A percentile compares a stretch with the other conserved stretches of the same genome.
Evolutionary conservation across 1,140 invertebrate genomes (phyloP).

Genomic region (Macrosteles quadrilineatus): DNA sequence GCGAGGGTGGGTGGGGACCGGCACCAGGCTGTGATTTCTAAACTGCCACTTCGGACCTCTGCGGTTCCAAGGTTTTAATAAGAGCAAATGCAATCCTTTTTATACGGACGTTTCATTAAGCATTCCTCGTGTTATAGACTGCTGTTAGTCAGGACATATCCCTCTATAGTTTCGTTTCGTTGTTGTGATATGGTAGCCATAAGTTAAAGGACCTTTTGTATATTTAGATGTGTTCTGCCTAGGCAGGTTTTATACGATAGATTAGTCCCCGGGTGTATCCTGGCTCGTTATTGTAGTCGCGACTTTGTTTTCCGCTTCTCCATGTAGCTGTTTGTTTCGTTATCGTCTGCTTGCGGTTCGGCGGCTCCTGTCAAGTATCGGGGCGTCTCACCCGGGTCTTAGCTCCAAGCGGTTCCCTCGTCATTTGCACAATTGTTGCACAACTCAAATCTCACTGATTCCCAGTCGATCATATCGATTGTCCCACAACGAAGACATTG

Average conservation of each 20-base stretch:
- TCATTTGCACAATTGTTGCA: too few species aligned
- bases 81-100: constrained; percentile 20
- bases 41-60: constrained; percentile 15
- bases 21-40: constrained; percentile 24
- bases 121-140: constrained; percentile 32
- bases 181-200: constrained; percentile 40
- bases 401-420: too few species aligned
- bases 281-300: constrained; percentile 32
- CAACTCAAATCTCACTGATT: too few species aligned
- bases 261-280: neutral
- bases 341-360: too few species aligned
- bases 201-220: constrained; percentile 39
- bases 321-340: neutral
- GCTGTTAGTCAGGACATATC: constrained; percentile 34
- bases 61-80: constrained; percentile 11
- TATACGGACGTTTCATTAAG: constrained; percentile 16
- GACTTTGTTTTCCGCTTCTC: constrained; percentile 14
- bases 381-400: too few species aligned
- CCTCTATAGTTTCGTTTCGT: constrained; percentile 34
- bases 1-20: neutral
- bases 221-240: constrained; percentile 4
- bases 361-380: too few species aligned
- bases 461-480: too few species aligned
- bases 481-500: too few species aligned
- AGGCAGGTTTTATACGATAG: neutral